Evolutionary conservation across 2,888 invertebrate species (phyloP).

Genomic region (Epinotia nisella): DNA sequence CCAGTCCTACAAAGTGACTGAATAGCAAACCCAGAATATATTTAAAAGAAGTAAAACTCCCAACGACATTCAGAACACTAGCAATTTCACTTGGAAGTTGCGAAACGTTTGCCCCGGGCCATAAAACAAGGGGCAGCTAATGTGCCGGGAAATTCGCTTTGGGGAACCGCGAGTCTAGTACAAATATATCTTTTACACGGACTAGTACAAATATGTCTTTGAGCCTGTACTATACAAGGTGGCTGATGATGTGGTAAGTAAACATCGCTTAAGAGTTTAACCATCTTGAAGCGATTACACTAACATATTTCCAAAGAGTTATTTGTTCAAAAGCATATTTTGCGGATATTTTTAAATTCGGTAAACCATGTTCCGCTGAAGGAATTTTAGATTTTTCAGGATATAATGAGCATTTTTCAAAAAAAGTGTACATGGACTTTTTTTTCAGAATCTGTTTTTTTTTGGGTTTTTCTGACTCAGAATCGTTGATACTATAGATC

Average conservation of each 20-base stretch:
- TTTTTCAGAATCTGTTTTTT: no score
- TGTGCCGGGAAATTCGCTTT: conserved; percentile 55
- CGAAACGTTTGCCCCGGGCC: conserved; percentile 49
- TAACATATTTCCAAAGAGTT: no score
- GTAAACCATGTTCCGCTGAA: no score
- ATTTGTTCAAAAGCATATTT: no score
- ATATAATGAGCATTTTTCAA: no score
- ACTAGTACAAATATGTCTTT: conserved; percentile 15
- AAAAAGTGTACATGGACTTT: no score
- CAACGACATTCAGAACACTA: conserved; percentile 22
- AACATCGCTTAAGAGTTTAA: not conserved
- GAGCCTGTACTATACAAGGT: conserved; percentile 5
- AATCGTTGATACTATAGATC: no score
- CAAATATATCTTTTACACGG: conserved; percentile 20
- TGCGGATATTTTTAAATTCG: no score
- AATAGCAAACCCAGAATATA: not conserved
- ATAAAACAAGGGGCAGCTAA: conserved; percentile 54
- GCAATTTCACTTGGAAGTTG: conserved; percentile 47
- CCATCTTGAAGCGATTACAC: not conserved
- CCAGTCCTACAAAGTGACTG: no score
- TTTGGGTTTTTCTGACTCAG: no score
- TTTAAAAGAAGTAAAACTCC: not conserved
- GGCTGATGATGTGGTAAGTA: not conserved
- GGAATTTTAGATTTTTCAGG: no score
- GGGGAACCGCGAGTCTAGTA: conserved; percentile 21